A percentile compares a stretch with the other conserved stretches of the same genome.
These are phyloP conservation scores for Yponomeuta sedellus DNA, from an alignment of 2,888 invertebrate genomes.

Conservation along the genomic window DNA sequence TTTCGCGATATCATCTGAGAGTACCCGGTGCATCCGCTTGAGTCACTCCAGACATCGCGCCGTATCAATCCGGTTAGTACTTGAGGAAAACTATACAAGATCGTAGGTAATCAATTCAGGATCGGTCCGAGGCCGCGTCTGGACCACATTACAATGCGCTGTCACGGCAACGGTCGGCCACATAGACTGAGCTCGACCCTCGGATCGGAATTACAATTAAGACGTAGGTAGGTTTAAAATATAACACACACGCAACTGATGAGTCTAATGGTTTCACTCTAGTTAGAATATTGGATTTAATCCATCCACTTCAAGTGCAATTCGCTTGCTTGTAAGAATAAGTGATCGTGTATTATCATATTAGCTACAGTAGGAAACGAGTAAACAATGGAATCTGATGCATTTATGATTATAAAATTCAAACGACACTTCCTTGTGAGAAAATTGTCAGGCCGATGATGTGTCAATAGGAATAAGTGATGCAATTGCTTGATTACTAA, in stretches of 20 bases:
- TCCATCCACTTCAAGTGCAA: too few species aligned
- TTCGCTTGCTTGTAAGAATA: neutral
- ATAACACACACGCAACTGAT: neutral
- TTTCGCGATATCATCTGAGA: neutral
- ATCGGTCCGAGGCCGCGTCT: conserved; percentile 7
- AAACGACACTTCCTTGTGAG: neutral
- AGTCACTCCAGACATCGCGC: neutral
- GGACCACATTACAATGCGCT: conserved; percentile 5
- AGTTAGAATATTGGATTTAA: neutral
- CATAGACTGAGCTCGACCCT: neutral
- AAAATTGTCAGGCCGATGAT: neutral
- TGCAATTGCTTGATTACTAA: conserved; percentile 2
- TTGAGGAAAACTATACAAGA: conserved; percentile 11
- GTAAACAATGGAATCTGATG: neutral
- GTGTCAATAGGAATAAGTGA: neutral
- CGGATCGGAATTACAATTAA: neutral
- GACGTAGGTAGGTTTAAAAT: neutral
- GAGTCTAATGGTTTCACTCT: neutral
- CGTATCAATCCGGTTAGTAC: neutral
- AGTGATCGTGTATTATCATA: neutral
- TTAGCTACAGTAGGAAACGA: neutral
- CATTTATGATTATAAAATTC: neutral
- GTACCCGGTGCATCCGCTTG: neutral
- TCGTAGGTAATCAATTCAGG: conserved; percentile 3
- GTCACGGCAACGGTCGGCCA: conserved; percentile 2